A percentile compares a stretch with the other conserved stretches of the same genome.
These are phyloP conservation scores for Cheilosia soror DNA, from an alignment of 2,888 invertebrate species.

Conservation along the genomic window DNA sequence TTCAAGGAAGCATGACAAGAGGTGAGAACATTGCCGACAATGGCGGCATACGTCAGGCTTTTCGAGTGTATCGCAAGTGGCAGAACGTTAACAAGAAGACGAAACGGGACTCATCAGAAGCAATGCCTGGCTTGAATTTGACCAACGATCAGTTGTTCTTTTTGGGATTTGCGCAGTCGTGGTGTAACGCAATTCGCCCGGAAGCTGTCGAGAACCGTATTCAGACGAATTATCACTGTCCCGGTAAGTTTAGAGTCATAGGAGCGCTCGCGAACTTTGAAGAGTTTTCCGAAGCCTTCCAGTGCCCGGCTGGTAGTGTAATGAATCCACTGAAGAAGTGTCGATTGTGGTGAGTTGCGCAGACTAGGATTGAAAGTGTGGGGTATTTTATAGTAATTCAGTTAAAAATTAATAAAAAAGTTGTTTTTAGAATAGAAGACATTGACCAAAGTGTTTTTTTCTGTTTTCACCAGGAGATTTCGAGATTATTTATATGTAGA, in stretches of 20 bases:
- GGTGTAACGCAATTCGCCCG: slow-evolving; percentile 75
- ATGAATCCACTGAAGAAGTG: slow-evolving; percentile 68
- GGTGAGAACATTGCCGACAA: slow-evolving; percentile 77
- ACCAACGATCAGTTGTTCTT: slow-evolving; percentile 76
- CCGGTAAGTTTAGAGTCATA: slow-evolving; percentile 75
- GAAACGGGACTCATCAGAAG: slow-evolving; percentile 63
- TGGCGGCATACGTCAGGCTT: slow-evolving; percentile 76
- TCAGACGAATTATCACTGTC: slow-evolving; percentile 71
- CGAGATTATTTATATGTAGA: no score
- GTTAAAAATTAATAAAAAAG: background rate
- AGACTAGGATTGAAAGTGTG: background rate
- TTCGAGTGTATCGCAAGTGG: slow-evolving; percentile 76
- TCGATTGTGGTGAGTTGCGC: slow-evolving; percentile 47
- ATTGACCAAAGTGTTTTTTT: no score
- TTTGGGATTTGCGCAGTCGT: slow-evolving; percentile 76
- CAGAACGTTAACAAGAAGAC: slow-evolving; percentile 53
- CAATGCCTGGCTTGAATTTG: slow-evolving; percentile 70
- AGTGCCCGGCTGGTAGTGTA: slow-evolving; percentile 62
- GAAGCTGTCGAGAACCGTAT: slow-evolving; percentile 69
- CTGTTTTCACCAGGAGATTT: no score
- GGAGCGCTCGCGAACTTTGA: slow-evolving; percentile 73
- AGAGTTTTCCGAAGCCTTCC: slow-evolving; percentile 68
- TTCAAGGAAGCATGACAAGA: slow-evolving; percentile 64
- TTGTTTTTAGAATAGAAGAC: background rate
- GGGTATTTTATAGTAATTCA: background rate